Evolutionary conservation across 2,888 invertebrate species (phyloP).

Genomic region (Tricholauxania praeusta): DNA sequence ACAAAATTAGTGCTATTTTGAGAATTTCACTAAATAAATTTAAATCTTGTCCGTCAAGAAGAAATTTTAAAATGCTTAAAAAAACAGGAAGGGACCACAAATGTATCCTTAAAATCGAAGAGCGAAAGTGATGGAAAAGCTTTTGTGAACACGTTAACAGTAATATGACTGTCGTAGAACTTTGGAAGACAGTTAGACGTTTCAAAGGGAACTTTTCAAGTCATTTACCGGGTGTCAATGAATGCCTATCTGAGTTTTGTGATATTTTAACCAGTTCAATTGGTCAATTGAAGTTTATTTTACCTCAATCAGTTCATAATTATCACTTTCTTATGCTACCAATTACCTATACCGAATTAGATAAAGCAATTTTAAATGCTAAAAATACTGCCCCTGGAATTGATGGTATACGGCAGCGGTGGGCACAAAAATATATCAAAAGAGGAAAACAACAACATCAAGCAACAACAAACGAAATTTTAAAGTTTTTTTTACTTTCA

Average conservation of each 20-base stretch:
- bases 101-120: background rate
- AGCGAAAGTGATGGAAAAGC: slow-evolving; percentile 12
- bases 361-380: too few species aligned
- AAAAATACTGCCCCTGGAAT: too few species aligned
- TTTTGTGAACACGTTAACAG: slow-evolving; percentile 15
- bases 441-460: too few species aligned
- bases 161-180: slow-evolving; percentile 28
- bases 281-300: background rate
- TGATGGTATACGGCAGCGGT: too few species aligned
- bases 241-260: slow-evolving; percentile 2
- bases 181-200: slow-evolving; percentile 2
- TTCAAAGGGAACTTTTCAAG: slow-evolving; percentile 13
- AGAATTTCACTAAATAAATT: too few species aligned
- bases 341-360: too few species aligned
- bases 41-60: too few species aligned
- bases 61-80: background rate
- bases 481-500: too few species aligned
- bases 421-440: too few species aligned
- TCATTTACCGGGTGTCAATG: background rate
- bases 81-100: background rate
- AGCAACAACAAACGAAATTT: too few species aligned
- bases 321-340: too few species aligned
- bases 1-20: too few species aligned
- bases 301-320: background rate
- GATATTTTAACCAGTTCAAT: slow-evolving; percentile 17